These are phyloP conservation scores for Amphimedon queenslandica DNA, from an alignment of 37 sponge, comb jelly and placozoan species.

Conservation along the genomic window DNA sequence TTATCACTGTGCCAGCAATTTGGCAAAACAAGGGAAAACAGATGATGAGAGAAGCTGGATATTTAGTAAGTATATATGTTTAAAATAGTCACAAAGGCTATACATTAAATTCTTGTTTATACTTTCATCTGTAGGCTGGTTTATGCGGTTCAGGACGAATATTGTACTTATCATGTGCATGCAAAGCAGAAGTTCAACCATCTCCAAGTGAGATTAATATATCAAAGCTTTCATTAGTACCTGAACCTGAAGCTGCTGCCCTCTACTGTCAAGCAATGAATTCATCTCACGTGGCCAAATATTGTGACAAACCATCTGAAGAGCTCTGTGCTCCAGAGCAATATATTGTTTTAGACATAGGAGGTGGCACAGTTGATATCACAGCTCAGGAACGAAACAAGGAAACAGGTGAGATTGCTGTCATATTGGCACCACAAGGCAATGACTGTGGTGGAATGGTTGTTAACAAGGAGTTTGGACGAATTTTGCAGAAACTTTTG, in stretches of 20 bases:
- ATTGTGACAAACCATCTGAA: background rate
- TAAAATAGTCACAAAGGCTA: background rate
- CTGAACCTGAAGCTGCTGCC: constrained; percentile 53
- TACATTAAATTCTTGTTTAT: background rate
- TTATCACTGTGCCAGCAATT: constrained; percentile 56
- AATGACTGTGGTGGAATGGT: constrained; percentile 47
- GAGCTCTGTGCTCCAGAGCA: constrained; percentile 3
- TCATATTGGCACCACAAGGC: constrained; percentile 27
- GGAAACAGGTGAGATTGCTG: constrained; percentile 1
- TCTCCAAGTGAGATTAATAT: background rate
- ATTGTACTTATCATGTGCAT: background rate
- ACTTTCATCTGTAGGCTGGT: constrained; percentile 26
- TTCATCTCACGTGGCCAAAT: constrained; percentile 5
- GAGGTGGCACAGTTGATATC: constrained; percentile 56
- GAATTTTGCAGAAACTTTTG: constrained; percentile 13
- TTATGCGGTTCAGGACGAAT: constrained; percentile 9
- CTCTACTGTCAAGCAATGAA: constrained; percentile 31
- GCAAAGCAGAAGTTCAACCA: background rate
- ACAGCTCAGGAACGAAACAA: constrained; percentile 18
- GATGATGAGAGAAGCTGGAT: constrained; percentile 62
- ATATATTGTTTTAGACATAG: constrained; percentile 42
- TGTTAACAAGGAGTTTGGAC: constrained; percentile 28
- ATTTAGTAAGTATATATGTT: constrained; percentile 34
- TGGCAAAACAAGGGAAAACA: constrained; percentile 46
- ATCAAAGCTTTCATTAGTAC: constrained; percentile 23